Evolutionary conservation across 2,797 vertebrate genomes (phyloP), one percentile per base, ranked within the genome.

Genomic region (Pogonophryne albipinna): DNA sequence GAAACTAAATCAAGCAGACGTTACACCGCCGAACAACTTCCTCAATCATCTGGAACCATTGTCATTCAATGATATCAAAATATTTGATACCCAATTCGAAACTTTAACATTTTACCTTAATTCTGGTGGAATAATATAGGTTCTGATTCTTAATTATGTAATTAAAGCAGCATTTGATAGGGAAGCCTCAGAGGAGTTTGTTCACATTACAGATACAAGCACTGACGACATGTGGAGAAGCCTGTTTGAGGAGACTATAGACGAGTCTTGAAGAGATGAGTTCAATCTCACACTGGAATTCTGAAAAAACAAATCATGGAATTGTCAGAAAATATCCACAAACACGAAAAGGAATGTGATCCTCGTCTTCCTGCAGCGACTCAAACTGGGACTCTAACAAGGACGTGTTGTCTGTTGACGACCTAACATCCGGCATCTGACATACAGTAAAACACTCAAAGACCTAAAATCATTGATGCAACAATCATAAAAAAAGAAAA

Each of bases 291-390:
- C 66, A 56, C 71, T 83, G 90, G 90, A 93, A 93, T 90, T 80
- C 67, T 69, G 72, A 83, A 76, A 85, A 10, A 67, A 19, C 38
- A 71, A 76, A 79, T 84, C 55, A 76, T 73, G 80, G 83, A 92
- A 91, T 88, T 89, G 79, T 91, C 71, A 70, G 69, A 78, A 87
- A 88, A 84, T 45, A 71, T 69, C 44, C 67, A 87, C 70, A 85
- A 58, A 83, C 79, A 85, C 20, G 83, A 80, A 78, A 79, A 46
- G 93, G 93, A 95, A 95, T 95, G 93, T 94, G 78, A 90, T 83
- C 66, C 83, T 85, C 15, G 50, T 83, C 67, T 80, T 79, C 55
- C 64, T 53, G 76, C 67, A 84, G 45, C 42, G n/a, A 82, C 74
- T 83, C 53, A 20, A 66, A 70, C 65, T 51, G 73, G 46, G 60